Evolutionary conservation across 2,888 invertebrate species (phyloP).

Genomic region (Harpalus rubripes): DNA sequence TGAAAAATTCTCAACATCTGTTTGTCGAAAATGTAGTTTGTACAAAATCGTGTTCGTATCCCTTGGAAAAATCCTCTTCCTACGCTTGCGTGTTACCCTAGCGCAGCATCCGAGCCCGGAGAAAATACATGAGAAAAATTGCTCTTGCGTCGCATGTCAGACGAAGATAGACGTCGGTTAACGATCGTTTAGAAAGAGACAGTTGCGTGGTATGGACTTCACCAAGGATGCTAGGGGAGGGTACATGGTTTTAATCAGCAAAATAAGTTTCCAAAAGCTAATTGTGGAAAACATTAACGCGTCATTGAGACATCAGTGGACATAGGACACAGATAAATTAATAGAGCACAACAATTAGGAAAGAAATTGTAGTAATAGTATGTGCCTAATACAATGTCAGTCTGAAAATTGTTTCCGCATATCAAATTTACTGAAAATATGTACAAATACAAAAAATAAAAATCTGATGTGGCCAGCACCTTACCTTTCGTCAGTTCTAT

Average conservation of each 20-base stretch:
- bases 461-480: too few relatives aligned
- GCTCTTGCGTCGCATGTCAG: slow-evolving; percentile 46
- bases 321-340: too few relatives aligned
- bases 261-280: slow-evolving; percentile 64
- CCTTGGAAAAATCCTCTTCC: neutral
- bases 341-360: too few relatives aligned
- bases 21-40: too few relatives aligned
- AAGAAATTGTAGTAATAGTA: too few relatives aligned
- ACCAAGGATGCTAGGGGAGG: slow-evolving; percentile 5
- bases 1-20: too few relatives aligned
- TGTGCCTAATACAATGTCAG: too few relatives aligned
- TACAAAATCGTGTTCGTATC: too few relatives aligned
- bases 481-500: too few relatives aligned
- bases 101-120: slow-evolving; percentile 51
- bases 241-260: slow-evolving; percentile 64
- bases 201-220: neutral
- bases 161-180: slow-evolving; percentile 49
- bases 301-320: slow-evolving; percentile 29
- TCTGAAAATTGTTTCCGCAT: too few relatives aligned
- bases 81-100: slow-evolving; percentile 19
- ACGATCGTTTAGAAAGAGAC: slow-evolving; percentile 64
- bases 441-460: too few relatives aligned
- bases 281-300: slow-evolving; percentile 63
- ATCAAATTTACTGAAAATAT: too few relatives aligned
- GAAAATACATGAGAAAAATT: slow-evolving; percentile 66